phyloP scores from a whole-genome alignment of 2,888 invertebrate genomes.

The Prosapia bicincta region DNA sequence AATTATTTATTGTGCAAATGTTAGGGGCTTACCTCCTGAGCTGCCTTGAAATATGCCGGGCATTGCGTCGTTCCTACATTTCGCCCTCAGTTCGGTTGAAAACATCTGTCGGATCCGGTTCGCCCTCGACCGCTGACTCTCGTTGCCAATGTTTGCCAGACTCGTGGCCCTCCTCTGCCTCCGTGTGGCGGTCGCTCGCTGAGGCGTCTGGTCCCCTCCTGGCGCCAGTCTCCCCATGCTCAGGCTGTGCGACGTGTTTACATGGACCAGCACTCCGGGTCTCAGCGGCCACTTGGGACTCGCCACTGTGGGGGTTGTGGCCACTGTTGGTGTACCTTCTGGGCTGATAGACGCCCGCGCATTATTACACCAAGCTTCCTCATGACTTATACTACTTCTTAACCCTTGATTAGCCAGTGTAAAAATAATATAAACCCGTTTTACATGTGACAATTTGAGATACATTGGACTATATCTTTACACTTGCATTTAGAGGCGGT shows the following conservation, averaged over 20 bases:
- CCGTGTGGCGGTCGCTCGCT: constrained; percentile 12
- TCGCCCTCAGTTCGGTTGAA: constrained; percentile 35
- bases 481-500: no score
- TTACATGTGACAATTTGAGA: no score
- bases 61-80: constrained; percentile 43
- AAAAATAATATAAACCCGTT: no score
- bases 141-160: constrained; percentile 36
- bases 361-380: no score
- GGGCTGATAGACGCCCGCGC: constrained; percentile 7
- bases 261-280: constrained; percentile 84
- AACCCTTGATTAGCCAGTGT: no score
- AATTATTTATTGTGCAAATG: background rate
- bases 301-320: constrained; percentile 46
- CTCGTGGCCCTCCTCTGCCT: constrained; percentile 34
- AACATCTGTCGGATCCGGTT: constrained; percentile 43
- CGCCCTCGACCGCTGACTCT: constrained; percentile 42
- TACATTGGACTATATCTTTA: no score
- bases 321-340: constrained; percentile 6
- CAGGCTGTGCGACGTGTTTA: constrained; percentile 59
- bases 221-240: constrained; percentile 32
- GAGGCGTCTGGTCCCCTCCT: constrained; percentile 4
- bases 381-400: no score
- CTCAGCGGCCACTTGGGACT: constrained; percentile 79
- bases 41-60: constrained; percentile 51
- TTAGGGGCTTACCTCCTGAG: constrained; percentile 48